Evolutionary conservation across 2,888 invertebrate genomes (phyloP), one percentile per base, ranked within the genome.

Genomic region (Athalia circularis): DNA sequence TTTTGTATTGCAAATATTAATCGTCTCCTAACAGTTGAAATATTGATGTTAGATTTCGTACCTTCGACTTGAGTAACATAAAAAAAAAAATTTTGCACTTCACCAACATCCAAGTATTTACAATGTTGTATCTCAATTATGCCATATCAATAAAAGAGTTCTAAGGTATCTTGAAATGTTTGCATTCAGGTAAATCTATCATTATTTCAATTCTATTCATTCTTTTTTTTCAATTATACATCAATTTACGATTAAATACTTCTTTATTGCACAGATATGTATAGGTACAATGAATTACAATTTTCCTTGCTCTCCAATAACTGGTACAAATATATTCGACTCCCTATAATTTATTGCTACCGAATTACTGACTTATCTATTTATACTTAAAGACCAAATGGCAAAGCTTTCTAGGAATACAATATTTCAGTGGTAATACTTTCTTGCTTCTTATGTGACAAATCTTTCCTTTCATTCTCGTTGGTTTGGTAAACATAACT

Each of bases 201-300:
- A 29, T 29, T 29, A 29, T 29, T 29, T 29, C 29, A 2, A 29
- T 29, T 54, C 9, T 54, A 5, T 11, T 6, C 9, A 54, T 6
- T 54, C 7, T 47, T 8, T 29, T 13, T 4, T 72, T 8, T 9
- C 8, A 45, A 47, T 13, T 3, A 62, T 8, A 7, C 29, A 62
- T 48, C 15, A n/a, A 75, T 5, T 5, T 75, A 62, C 50, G 75
- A 75, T 62, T 75, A 64, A 75, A 75, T 75, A 75, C 48, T 62
- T 75, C 79, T 89, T 89, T 88, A 88, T 89, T 89, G 85, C 87
- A 88, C 86, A 87, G 86, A 88, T 89, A 88, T 88, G 87, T 88
- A 83, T 87, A 85, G 84, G 84, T 87, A 88, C 85, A 87, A 83
- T 83, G 81, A 84, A 82, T 84, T 84, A 84, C 82, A 84, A 80